Evolutionary conservation across 2,113 vertebrate genomes (phyloP), one percentile per base, ranked within the genome.

Genomic region (Oncorhynchus mykiss): DNA sequence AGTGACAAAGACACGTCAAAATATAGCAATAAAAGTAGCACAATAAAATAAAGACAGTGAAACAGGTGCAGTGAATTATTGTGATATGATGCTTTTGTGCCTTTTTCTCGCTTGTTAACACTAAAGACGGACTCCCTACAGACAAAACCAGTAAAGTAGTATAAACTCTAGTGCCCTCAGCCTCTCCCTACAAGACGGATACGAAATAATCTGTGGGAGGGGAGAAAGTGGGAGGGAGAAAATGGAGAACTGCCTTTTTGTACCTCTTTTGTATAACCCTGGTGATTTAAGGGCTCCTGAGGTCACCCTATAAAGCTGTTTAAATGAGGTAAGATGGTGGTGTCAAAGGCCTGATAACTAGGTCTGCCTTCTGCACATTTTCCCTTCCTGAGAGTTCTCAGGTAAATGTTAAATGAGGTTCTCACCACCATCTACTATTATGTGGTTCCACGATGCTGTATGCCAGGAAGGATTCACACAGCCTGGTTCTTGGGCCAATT

Each of bases 191-290:
- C 9, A 45, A 45, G 39, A 11, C 9, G 9, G 8, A 45, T 45
- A 3, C 39, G 0, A 5, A 54, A 3, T 18, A 54, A 54, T 54
- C 49, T 14, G 51, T 54, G 16, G 51, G 51, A 54, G 14, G 51
- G 39, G 16, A 11, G 24, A 64, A n/a, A 18, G 13, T 11, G 13
- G 25, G 24, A 66, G 12, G 25, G 24, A 73, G 70, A 60, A 69
- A 67, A 67, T 11, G 49, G 67, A 24, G 48, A 45, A 54, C 39
- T 71, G 20, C 64, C n/a, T 73, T 62, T 39, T 22, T 31, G 62
- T 79, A 31, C 76, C 20, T 31, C 24, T 54, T 72, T 74, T 74
- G 68, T 73, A 25, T 72, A 67, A 62, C 18, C 65, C 65, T 67
- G 22, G 29, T 67, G 31, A 31, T 67, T 67, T 67, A 25, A 67